A percentile compares a stretch with the other conserved stretches of the same genome.
phyloP scores from a whole-genome alignment of 1,140 invertebrate species.

The Gryon sp. region DNA sequence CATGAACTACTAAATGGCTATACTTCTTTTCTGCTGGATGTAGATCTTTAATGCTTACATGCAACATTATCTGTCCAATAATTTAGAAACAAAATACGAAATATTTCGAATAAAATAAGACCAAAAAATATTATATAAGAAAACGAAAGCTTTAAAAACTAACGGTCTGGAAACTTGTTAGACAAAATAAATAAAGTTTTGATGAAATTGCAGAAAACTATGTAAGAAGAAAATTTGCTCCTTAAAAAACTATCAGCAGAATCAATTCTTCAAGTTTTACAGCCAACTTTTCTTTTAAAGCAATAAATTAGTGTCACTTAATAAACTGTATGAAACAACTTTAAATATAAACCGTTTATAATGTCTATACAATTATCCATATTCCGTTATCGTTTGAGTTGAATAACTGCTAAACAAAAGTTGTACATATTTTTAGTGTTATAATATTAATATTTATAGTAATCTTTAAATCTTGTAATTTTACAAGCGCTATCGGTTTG shows the following conservation, averaged over 20 bases:
- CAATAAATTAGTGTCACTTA: constrained; percentile 5
- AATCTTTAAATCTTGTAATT: too few relatives aligned
- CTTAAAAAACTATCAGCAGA: not conserved
- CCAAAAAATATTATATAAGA: too few relatives aligned
- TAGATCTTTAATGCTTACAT: too few relatives aligned
- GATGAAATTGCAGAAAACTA: not conserved
- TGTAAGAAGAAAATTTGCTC: not conserved
- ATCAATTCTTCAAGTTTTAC: not conserved
- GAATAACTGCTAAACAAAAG: constrained; percentile 7
- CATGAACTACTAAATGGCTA: constrained; percentile 1
- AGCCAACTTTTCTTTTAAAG: not conserved
- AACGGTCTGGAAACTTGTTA: too few relatives aligned
- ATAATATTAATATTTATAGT: too few relatives aligned
- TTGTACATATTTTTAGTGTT: constrained; percentile 8
- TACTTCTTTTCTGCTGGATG: not conserved
- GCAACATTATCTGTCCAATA: too few relatives aligned
- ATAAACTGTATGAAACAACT: constrained; percentile 11
- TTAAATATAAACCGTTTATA: constrained; percentile 10
- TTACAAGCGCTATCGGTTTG: too few relatives aligned
- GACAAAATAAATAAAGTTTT: constrained; percentile 9
- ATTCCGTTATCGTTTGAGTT: not conserved
- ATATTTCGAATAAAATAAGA: too few relatives aligned
- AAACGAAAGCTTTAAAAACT: too few relatives aligned
- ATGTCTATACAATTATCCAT: constrained; percentile 5
- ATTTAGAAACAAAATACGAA: too few relatives aligned